Percentiles rank a stretch among this genome's conserved stretches.
Conservation (phyloP, 2,888 invertebrate species). For the Automeris io region DNA sequence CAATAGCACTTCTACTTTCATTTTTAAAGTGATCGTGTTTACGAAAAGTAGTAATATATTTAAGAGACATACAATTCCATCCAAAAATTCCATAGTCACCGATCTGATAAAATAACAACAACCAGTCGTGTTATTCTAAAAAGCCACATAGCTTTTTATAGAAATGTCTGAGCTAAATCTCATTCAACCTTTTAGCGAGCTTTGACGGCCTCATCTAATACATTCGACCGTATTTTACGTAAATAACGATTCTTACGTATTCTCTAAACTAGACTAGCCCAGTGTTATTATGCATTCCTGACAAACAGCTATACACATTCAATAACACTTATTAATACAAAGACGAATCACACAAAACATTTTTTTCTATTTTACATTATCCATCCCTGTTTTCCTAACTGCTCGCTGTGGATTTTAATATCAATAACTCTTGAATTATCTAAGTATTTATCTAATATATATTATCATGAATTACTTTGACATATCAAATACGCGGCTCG, state of each 20-base stretch:
- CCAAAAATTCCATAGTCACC: conserved; percentile 54
- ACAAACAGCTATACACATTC: conserved; percentile 46
- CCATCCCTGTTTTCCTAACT: conserved; percentile 76
- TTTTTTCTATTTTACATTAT: conserved; percentile 59
- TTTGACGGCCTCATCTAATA: conserved; percentile 27
- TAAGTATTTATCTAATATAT: conserved; percentile 70
- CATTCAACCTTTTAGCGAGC: conserved; percentile 71
- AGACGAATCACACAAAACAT: conserved; percentile 70
- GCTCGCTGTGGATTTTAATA: conserved; percentile 64
- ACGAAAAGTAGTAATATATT: conserved; percentile 13
- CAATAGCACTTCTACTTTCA: conserved; percentile 73
- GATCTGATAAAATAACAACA: conserved; percentile 1
- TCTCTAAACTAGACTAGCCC: conserved; percentile 58
- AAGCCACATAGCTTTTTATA: conserved; percentile 1
- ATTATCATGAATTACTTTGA: conserved; percentile 75
- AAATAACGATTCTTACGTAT: conserved; percentile 38
- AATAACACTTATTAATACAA: conserved; percentile 71
- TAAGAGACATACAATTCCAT: conserved; percentile 50
- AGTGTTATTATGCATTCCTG: conserved; percentile 21
- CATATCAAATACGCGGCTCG: conserved; percentile 77
- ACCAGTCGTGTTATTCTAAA: conserved; percentile 15
- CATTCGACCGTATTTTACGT: conserved; percentile 32
- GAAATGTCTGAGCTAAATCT: conserved; percentile 11
- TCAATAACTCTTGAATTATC: conserved; percentile 64
- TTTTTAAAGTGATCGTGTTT: conserved; percentile 32